phyloP scores from a whole-genome alignment of 2,797 vertebrate species.

The Tapera naevia region DNA sequence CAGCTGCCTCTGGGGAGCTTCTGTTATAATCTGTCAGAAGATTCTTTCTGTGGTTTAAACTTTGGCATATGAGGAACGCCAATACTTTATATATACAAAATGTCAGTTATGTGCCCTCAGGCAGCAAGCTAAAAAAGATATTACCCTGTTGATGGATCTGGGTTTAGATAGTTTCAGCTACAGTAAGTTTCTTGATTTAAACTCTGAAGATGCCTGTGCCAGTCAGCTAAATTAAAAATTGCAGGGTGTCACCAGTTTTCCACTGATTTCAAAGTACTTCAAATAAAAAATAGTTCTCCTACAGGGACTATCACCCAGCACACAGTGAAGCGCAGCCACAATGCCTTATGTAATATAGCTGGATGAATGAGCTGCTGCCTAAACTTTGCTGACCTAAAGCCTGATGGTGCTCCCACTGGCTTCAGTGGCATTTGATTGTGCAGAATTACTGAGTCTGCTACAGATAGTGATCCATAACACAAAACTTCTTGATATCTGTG shows the following conservation, averaged over 20 bases:
- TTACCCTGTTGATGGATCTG: slow-evolving; percentile 48
- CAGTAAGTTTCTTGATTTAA: slow-evolving; percentile 49
- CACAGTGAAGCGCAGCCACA: neutral
- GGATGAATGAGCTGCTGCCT: neutral
- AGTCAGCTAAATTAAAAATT: neutral
- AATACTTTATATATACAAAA: slow-evolving; percentile 71
- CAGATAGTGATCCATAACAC: accelerated
- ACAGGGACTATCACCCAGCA: neutral
- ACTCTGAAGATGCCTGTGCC: neutral
- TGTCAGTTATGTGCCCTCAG: slow-evolving; percentile 68
- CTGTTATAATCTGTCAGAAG: slow-evolving; percentile 66
- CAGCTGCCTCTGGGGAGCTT: slow-evolving; percentile 62
- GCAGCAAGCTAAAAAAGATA: slow-evolving; percentile 59
- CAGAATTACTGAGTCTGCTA: neutral
- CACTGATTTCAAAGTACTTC: neutral
- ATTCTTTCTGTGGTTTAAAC: slow-evolving; percentile 75
- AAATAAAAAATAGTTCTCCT: neutral
- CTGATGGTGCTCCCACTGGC: neutral
- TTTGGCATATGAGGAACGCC: slow-evolving; percentile 72
- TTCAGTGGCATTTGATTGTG: slow-evolving; percentile 15
- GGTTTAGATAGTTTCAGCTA: slow-evolving; percentile 37
- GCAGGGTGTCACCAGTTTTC: neutral
- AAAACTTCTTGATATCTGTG: neutral
- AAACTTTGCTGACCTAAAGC: neutral
- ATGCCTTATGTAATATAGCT: neutral